phyloP scores from a whole-genome alignment of 2,113 vertebrate genomes.

The Cynopterus brachyotis region DNA sequence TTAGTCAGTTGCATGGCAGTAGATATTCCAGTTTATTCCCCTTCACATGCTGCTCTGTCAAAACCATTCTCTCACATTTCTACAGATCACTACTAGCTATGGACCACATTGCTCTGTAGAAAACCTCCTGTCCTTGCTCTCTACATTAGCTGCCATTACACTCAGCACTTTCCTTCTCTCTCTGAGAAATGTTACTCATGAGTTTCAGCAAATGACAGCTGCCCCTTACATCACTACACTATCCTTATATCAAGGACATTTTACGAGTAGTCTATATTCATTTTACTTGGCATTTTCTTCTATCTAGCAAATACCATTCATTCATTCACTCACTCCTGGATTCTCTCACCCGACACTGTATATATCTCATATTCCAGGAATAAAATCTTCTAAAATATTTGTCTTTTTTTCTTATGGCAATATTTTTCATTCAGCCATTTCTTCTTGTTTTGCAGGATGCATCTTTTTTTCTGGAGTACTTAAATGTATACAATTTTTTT shows the following conservation, averaged over 20 bases:
- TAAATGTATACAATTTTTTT: neutral
- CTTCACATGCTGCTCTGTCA: constrained; percentile 48
- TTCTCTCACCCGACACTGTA: neutral
- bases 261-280: constrained; percentile 5
- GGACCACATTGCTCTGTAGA: constrained; percentile 6
- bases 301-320: neutral
- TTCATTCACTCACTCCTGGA: neutral
- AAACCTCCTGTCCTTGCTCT: neutral
- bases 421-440: neutral
- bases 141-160: neutral
- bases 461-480: no score
- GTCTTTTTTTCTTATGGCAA: neutral
- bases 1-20: neutral
- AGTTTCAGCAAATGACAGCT: constrained; percentile 61
- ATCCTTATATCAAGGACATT: neutral
- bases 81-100: neutral
- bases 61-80: constrained; percentile 55
- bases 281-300: constrained; percentile 28
- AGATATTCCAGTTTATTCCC: constrained; percentile 34
- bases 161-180: neutral
- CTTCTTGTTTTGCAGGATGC: neutral
- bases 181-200: constrained; percentile 54
- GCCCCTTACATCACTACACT: constrained; percentile 32
- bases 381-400: neutral
- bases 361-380: neutral